These are phyloP conservation scores for Isichthys henryi DNA, from an alignment of 2,113 vertebrate genomes.

Conservation along the genomic window DNA sequence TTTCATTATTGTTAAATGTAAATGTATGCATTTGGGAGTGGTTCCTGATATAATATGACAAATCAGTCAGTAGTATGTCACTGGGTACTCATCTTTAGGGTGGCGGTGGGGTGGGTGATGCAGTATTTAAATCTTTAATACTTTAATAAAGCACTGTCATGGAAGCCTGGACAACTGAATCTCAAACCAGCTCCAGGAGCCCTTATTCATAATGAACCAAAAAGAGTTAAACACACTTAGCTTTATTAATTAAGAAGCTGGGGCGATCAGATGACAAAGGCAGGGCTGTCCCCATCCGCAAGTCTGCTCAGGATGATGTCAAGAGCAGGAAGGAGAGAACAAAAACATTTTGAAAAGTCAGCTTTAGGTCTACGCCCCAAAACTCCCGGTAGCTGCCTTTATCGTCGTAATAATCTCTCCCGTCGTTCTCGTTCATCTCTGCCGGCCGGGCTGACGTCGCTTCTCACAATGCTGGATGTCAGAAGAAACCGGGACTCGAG, in stretches of 20 bases:
- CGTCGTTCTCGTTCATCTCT: neutral
- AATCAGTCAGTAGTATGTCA: neutral
- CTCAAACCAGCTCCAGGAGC: neutral
- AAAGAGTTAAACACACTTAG: neutral
- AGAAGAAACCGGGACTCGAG: neutral
- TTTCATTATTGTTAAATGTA: neutral
- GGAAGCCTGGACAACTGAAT: neutral
- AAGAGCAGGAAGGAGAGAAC: neutral
- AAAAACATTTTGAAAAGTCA: neutral
- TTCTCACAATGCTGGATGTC: neutral
- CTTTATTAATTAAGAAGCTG: slow-evolving; percentile 3
- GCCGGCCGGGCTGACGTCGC: neutral
- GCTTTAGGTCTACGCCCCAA: neutral
- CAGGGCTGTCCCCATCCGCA: neutral
- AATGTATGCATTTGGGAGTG: neutral
- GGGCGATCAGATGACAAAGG: neutral
- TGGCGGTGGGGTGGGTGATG: neutral
- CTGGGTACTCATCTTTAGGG: neutral
- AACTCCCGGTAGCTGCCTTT: neutral
- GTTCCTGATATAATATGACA: neutral
- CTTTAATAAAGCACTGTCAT: neutral
- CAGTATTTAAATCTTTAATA: neutral
- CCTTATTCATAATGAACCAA: neutral
- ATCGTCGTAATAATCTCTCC: neutral
- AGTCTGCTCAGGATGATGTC: neutral